Evolutionary conservation across 1,140 invertebrate genomes (phyloP).

Genomic region (Euura lappo): DNA sequence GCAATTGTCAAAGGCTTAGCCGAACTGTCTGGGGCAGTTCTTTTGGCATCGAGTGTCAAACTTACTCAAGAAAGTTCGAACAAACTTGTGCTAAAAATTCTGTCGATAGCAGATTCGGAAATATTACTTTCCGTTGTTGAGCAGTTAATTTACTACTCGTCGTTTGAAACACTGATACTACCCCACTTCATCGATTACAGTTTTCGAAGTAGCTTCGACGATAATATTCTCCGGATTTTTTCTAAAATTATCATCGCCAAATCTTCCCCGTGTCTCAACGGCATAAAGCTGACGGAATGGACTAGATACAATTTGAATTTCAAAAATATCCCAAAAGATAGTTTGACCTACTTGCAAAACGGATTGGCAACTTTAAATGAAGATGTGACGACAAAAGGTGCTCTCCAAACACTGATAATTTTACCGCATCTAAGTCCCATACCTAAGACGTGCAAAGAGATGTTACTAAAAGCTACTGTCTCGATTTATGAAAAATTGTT

Average conservation of each 20-base stretch:
- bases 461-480: constrained; percentile 31
- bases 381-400: constrained; percentile 31
- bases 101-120: constrained; percentile 61
- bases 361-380: constrained; percentile 33
- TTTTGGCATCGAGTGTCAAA: constrained; percentile 66
- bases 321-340: constrained; percentile 39
- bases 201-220: constrained; percentile 61
- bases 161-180: constrained; percentile 77
- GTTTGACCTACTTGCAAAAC: constrained; percentile 30
- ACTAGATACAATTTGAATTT: constrained; percentile 70
- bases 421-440: constrained; percentile 47
- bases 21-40: constrained; percentile 65
- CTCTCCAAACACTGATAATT: constrained; percentile 44
- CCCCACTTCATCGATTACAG: constrained; percentile 71
- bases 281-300: constrained; percentile 67
- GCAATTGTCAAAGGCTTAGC: constrained; percentile 59
- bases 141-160: constrained; percentile 68
- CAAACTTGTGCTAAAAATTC: constrained; percentile 66
- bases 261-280: constrained; percentile 66
- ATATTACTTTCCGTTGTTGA: constrained; percentile 70
- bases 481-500: constrained; percentile 37
- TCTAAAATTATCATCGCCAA: constrained; percentile 73
- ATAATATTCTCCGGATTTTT: constrained; percentile 65
- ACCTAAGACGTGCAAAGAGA: constrained; percentile 30
- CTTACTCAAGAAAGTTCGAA: constrained; percentile 74